Evolutionary conservation across 2,797 vertebrate genomes (phyloP), one percentile per base, ranked within the genome.

Genomic region (Poeciliopsis infans): DNA sequence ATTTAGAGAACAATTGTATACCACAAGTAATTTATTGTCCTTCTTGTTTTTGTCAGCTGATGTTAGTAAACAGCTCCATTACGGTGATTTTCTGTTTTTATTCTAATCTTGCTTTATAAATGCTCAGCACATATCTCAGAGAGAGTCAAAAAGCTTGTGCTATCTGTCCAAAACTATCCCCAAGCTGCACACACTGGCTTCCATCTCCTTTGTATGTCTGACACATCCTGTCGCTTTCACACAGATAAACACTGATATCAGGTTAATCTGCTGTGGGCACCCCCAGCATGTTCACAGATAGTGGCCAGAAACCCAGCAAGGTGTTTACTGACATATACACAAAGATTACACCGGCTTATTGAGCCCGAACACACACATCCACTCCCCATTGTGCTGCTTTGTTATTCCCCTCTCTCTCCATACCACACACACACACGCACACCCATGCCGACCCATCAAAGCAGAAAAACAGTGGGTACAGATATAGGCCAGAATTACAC

Each of bases 321-420:
- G 88, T 92, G 88, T 90, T 91, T 90, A 88, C 85, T 85, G 79
- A 79, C 76, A 83, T 79, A 86, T 72, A 87, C 79, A 57, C 78
- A 28, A 69, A 90, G 85, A 90, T 92, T 91, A 87, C 82, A 87
- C 76, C 66, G 70, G 80, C 16, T 90, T 87, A 91, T 82, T 88
- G 83, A 85, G 79, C 72, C 72, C 61, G 45, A 46, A 76, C 69
- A 76, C 68, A 51, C 66, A 83, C 71, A 51, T 2, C 28, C 43
- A 49, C 39, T 57, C 25, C 23, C 55, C 45, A 78, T 71, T 53
- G 16, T 47, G n/a, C 71, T 39, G 66, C 45, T 46, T 59, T 59
- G 31, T 72, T 43, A 59, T 39, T 3, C 4, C 39, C 47, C 23
- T 39, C 33, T 16, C 33, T 51, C 23, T 47, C 71, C 73, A 12